A percentile compares a stretch with the other conserved stretches of the same genome.
Conservation (phyloP, 2,888 invertebrate species). For the Papilio protenor region DNA sequence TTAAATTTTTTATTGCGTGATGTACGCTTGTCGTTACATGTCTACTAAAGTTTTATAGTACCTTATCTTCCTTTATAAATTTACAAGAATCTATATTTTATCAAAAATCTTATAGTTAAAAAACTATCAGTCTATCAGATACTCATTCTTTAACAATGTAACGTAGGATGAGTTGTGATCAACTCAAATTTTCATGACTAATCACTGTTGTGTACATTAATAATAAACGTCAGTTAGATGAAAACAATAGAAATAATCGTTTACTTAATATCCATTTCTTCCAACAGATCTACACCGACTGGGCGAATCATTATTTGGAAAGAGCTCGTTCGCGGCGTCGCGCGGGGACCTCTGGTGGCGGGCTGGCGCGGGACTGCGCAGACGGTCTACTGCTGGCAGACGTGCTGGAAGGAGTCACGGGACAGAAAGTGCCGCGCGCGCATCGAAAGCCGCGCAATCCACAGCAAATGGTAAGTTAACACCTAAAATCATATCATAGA, state of each 20-base stretch:
- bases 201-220: too few species aligned
- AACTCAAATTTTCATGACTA: too few species aligned
- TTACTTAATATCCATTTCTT: constrained; percentile 38
- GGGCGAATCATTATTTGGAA: constrained; percentile 99
- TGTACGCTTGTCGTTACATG: constrained; percentile 37
- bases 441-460: constrained; percentile 94
- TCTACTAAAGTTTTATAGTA: constrained; percentile 14
- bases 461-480: constrained; percentile 94
- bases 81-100: background rate
- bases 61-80: constrained; percentile 5
- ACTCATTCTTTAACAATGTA: too few species aligned
- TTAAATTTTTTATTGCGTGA: constrained; percentile 34
- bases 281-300: constrained; percentile 97
- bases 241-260: too few species aligned
- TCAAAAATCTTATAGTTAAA: background rate
- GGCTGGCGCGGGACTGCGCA: constrained; percentile 95
- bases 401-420: constrained; percentile 96
- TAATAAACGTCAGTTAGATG: too few species aligned
- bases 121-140: background rate
- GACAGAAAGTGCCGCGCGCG: constrained; percentile 87
- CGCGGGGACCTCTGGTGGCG: constrained; percentile 87
- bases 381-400: constrained; percentile 97
- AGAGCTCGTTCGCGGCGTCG: constrained; percentile 92
- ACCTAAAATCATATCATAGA: background rate
- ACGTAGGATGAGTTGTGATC: too few species aligned